Percentiles rank a stretch among this genome's conserved stretches.
Conservation (phyloP, 2,888 invertebrate genomes). For the Chorisops tibialis region DNA sequence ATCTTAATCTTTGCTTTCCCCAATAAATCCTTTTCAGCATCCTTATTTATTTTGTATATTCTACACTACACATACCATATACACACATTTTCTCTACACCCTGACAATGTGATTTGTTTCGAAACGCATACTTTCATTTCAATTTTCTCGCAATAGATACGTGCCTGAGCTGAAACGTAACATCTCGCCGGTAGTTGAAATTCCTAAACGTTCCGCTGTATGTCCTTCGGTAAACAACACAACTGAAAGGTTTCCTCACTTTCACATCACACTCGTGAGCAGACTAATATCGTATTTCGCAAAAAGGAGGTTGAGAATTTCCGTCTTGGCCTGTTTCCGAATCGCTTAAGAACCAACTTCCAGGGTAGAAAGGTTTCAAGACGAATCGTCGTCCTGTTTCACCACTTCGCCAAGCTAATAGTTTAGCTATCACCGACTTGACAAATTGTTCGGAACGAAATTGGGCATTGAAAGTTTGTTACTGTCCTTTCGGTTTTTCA, state of each 20-base stretch:
- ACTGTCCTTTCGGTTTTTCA: neutral
- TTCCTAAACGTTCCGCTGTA: neutral
- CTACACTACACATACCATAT: too few species aligned
- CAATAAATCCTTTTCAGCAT: too few species aligned
- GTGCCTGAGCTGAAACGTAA: neutral
- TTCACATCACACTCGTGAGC: too few species aligned
- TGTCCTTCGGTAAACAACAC: neutral
- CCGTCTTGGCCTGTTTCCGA: neutral
- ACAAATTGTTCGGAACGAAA: constrained; percentile 20
- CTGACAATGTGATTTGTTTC: neutral
- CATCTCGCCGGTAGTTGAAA: neutral
- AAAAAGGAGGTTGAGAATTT: too few species aligned
- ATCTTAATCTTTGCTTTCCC: too few species aligned
- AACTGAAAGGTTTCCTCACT: too few species aligned
- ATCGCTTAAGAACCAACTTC: neutral
- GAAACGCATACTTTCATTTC: neutral
- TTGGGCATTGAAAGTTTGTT: constrained; percentile 9
- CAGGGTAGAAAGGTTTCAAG: neutral
- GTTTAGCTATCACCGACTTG: constrained; percentile 3
- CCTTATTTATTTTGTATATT: too few species aligned
- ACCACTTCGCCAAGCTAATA: neutral
- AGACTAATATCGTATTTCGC: too few species aligned
- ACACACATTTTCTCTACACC: too few species aligned
- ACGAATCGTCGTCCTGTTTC: neutral
- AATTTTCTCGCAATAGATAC: neutral